Evolutionary conservation across 2,113 vertebrate species (phyloP), one percentile per base, ranked within the genome.

Genomic region (Actenoides lindsayi): DNA sequence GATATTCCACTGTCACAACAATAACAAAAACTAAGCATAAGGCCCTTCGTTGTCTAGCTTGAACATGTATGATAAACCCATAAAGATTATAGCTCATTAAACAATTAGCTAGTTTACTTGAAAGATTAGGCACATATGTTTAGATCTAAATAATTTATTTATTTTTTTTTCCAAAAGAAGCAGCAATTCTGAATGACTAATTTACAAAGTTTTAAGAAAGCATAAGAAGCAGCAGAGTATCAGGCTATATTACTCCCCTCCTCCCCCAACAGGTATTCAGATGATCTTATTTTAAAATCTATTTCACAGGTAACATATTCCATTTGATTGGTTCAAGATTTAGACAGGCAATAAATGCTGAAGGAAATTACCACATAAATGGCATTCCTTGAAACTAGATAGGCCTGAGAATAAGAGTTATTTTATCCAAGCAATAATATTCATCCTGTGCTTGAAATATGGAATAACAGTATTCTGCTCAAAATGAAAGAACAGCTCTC

Each of bases 301-400:
- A 39, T 89, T 80, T 76, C 83, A 94, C 54, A 80, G 78, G 90
- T 96, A 95, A 93, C 86, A 74, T 81, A 94, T 90, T 94, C 83
- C 3, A 2, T 71, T 92, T 94, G 68, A 88, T 90, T 87, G 71
- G 67, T 87, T 91, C 81, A 91, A 73, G 74, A 94, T 71, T 93
- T 84, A 90, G 80, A 92, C 69, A 93, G 69, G 79, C 90, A 96
- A 96, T 89, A 96, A 93, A 96, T 64, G 56, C 77, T 89, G 67
- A 87, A 94, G 89, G 95, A 94, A 96, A 96, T 95, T 59, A 96
- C 80, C 42, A 94, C 83, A 97, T 90, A 92, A 96, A 96, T 94
- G 7, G 75, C 95, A 95, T 96, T 95, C 95, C 87, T 94, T 74
- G 30, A 94, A 87, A 91, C 28, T 84, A 82, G 62, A 96, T 71